Evolutionary conservation across 35 echinoderm and acorn worm species (phyloP), one percentile per base, ranked within the genome.

Genomic region (Apostichopus japonicus): DNA sequence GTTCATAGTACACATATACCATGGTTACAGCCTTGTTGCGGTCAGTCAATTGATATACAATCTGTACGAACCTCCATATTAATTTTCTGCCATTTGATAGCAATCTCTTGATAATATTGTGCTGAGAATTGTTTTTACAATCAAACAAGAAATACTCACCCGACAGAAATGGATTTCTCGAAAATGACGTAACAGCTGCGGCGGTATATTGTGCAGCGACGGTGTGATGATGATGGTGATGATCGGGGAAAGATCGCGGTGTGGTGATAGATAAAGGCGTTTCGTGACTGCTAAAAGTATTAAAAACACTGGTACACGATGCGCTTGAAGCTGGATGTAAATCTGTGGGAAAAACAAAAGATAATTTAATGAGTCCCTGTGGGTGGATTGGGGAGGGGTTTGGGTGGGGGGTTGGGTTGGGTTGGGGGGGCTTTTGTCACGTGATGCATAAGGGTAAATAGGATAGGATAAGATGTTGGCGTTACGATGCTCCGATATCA

Each of bases 161-260:
- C 9, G 90, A 91, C 15, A 91, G 71, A 67, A 91, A 91, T 14
- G 71, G 90, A 53, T 79, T 91, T 91, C 90, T 91, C 22, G 90
- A 56, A n/a, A 91, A 91, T 24, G 90, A 79, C 53, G 90, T 91
- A n/a, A 91, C 77, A 53, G 86, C 77, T 22, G 90, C 90, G 72
- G 76, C 90, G 53, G 90, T 91, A 56, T 91, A 91, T 17, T 91
- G 90, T 54, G 90, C 90, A 7, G 90, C 90, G 10, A 91, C 54
- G 23, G 44, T 79, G 27, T 91, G 90, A 8, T 61, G 57, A 61
- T 61, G 57, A 61, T 61, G 57, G 1, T 61, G 57, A 33, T 90
- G 87, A 79, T 89, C 86, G 21, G 86, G 24, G 72, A 79, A 91
- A 24, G 90, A 78, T 79, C 90, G 90, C 14, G 44, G 90, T 72